Evolutionary conservation across 2,113 vertebrate genomes (phyloP).

Genomic region (Panthera leo): DNA sequence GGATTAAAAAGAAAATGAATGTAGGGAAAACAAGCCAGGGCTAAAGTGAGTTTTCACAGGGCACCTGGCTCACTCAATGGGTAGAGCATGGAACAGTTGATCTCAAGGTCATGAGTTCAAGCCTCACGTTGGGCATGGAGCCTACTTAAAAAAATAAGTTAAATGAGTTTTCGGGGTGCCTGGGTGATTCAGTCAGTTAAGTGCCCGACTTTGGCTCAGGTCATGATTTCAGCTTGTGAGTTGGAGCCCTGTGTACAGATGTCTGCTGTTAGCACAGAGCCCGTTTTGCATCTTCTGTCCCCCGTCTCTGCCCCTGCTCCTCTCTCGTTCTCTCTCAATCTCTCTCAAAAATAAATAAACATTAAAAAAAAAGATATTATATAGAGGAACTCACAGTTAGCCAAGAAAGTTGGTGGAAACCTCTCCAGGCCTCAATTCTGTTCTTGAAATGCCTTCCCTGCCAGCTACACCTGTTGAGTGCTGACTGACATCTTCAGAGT

Average conservation of each 20-base stretch:
- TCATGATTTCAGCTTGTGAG: no score
- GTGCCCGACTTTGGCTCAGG: no score
- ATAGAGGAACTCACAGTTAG: not conserved
- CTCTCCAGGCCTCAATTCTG: not conserved
- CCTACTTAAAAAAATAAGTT: not conserved
- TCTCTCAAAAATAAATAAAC: no score
- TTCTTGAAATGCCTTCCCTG: not conserved
- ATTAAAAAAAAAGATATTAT: not conserved
- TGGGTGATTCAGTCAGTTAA: no score
- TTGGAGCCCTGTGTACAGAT: no score
- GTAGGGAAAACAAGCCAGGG: not conserved
- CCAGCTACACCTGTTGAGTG: not conserved
- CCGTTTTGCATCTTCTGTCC: no score
- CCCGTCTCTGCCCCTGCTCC: no score
- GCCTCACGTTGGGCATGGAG: not conserved
- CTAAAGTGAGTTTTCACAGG: not conserved
- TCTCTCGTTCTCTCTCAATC: no score
- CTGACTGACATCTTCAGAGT: not conserved
- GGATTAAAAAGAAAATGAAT: constrained; percentile 2
- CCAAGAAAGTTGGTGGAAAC: not conserved
- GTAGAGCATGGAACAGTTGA: not conserved
- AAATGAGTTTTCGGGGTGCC: no score
- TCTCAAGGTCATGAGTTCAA: not conserved
- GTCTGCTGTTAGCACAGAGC: no score
- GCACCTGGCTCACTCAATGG: not conserved